Conservation (phyloP, 2,113 vertebrate species). For the Sander lucioperca region DNA sequence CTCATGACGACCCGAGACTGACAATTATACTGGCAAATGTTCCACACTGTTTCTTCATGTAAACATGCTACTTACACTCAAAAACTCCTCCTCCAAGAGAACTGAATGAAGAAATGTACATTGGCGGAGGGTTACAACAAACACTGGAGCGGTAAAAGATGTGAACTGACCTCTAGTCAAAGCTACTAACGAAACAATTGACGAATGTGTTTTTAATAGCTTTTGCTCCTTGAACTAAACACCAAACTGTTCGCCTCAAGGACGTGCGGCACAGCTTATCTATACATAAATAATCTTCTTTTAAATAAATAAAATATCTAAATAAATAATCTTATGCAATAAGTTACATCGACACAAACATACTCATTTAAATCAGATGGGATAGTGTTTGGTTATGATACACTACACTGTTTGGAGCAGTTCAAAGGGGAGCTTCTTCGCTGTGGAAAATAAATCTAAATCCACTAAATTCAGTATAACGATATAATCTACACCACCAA, state of each 20-base stretch:
- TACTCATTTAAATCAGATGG: slow-evolving; percentile 7
- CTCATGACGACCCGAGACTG: slow-evolving; percentile 34
- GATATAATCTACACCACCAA: slow-evolving; percentile 30
- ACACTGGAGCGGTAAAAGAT: slow-evolving; percentile 53
- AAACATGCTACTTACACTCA: slow-evolving; percentile 79
- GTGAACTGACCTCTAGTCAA: slow-evolving; percentile 18
- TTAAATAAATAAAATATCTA: slow-evolving; percentile 70
- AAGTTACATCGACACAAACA: slow-evolving; percentile 24
- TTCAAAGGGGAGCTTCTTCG: slow-evolving; percentile 35
- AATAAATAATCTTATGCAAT: slow-evolving; percentile 52
- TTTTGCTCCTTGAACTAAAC: slow-evolving; percentile 43
- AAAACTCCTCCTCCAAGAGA: slow-evolving; percentile 42
- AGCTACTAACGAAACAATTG: slow-evolving; percentile 5
- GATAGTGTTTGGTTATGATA: slow-evolving; percentile 2
- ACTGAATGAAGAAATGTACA: slow-evolving; percentile 46
- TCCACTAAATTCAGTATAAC: slow-evolving; percentile 21
- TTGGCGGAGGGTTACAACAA: slow-evolving; percentile 43
- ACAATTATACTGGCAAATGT: slow-evolving; percentile 50
- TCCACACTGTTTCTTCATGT: slow-evolving; percentile 68
- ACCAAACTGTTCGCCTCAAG: slow-evolving; percentile 21
- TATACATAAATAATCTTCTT: slow-evolving; percentile 56
- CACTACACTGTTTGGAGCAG: slow-evolving; percentile 18
- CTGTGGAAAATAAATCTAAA: slow-evolving; percentile 63
- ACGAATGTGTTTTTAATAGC: neutral
- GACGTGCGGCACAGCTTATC: slow-evolving; percentile 39